Evolutionary conservation across 2,797 vertebrate genomes (phyloP).

Genomic region (Xenentodon cancila): DNA sequence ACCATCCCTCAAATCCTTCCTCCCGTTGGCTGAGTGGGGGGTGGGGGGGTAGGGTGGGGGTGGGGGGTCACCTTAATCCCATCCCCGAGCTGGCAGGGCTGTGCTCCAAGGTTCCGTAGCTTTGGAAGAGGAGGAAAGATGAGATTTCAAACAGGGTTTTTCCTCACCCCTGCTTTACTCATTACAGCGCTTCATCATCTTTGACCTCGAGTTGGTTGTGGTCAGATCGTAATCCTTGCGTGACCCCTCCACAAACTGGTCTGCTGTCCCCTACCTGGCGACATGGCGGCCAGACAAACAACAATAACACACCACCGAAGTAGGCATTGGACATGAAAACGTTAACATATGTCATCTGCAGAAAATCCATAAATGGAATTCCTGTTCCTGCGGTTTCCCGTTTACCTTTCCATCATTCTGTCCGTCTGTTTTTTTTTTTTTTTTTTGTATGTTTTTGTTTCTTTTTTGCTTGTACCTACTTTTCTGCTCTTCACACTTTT

Average conservation of each 20-base stretch:
- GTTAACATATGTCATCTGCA: constrained; percentile 50
- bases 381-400: constrained; percentile 43
- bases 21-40: constrained; percentile 54
- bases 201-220: constrained; percentile 51
- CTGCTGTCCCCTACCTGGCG: constrained; percentile 68
- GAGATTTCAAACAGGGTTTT: constrained; percentile 60
- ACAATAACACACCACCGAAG: constrained; percentile 65
- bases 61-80: constrained; percentile 48
- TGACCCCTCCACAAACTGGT: constrained; percentile 60
- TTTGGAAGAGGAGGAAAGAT: constrained; percentile 76
- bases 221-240: constrained; percentile 56
- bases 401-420: constrained; percentile 36
- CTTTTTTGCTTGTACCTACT: constrained; percentile 62
- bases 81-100: constrained; percentile 69
- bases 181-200: constrained; percentile 77
- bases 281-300: constrained; percentile 74
- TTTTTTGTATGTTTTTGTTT: constrained; percentile 8
- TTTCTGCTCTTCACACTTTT: constrained; percentile 71
- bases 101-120: constrained; percentile 72
- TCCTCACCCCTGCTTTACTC: constrained; percentile 58
- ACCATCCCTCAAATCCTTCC: constrained; percentile 68
- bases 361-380: constrained; percentile 52
- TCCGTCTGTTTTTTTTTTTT: constrained; percentile 14
- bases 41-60: constrained; percentile 41
- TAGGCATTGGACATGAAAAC: constrained; percentile 69